phyloP scores from a whole-genome alignment of 2,888 invertebrate species.

The Aethes cnicana region DNA sequence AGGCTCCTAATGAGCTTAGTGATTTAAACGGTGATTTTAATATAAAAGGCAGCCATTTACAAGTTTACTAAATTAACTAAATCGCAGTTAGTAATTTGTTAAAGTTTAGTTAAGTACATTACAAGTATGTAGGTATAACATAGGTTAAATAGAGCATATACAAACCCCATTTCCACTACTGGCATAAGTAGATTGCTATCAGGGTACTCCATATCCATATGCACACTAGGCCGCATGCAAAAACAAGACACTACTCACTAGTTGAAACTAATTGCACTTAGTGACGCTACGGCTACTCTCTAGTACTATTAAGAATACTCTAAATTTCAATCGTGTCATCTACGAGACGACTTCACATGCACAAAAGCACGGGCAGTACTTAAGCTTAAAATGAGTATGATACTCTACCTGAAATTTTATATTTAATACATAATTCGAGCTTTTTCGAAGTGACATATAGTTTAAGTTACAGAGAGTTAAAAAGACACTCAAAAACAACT shows the following conservation, averaged over 20 bases:
- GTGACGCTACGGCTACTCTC: conserved; percentile 34
- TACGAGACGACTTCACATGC: conserved; percentile 37
- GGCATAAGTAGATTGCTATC: conserved; percentile 68
- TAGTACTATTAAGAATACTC: conserved; percentile 8
- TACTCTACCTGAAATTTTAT: conserved; percentile 17
- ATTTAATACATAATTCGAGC: conserved; percentile 1
- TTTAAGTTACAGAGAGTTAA: no score
- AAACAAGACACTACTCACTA: conserved; percentile 71
- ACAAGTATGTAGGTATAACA: no score
- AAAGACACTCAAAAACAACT: conserved; percentile 12
- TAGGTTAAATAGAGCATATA: conserved; percentile 41
- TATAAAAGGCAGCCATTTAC: no score
- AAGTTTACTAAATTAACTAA: no score
- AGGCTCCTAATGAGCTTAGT: background rate
- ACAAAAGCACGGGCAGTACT: conserved; percentile 43
- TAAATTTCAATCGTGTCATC: conserved; percentile 18
- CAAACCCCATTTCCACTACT: conserved; percentile 73
- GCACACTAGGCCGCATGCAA: conserved; percentile 77
- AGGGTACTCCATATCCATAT: conserved; percentile 60
- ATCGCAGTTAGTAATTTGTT: no score
- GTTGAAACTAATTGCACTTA: conserved; percentile 33
- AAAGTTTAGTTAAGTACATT: no score
- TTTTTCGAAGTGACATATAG: no score
- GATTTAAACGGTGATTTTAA: background rate
- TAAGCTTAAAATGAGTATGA: conserved; percentile 35